These are phyloP conservation scores for Natrix natrix DNA, from an alignment of 2,797 vertebrate species.

Conservation along the genomic window DNA sequence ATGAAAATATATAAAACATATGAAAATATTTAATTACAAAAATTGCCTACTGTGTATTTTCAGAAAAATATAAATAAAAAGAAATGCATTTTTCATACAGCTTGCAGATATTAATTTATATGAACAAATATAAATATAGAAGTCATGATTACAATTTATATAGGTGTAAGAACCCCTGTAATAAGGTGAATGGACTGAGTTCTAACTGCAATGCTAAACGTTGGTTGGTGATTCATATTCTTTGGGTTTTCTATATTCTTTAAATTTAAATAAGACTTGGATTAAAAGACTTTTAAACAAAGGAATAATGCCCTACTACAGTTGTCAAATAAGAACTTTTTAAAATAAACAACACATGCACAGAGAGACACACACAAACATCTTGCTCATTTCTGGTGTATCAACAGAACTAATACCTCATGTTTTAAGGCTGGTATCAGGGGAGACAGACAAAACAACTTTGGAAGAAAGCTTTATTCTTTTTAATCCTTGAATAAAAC, in stretches of 20 bases:
- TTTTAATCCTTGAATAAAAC: neutral
- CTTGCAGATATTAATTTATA: neutral
- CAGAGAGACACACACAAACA: too few relatives aligned
- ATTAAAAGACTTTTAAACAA: neutral
- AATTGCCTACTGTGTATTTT: neutral
- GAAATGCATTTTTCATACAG: neutral
- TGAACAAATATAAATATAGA: neutral
- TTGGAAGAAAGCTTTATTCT: neutral
- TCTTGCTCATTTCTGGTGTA: neutral
- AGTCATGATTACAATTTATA: neutral
- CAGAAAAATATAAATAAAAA: neutral
- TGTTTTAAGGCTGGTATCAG: neutral
- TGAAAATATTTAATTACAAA: neutral
- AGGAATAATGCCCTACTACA: neutral
- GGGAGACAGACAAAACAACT: neutral
- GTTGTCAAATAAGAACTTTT: neutral
- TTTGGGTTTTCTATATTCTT: neutral
- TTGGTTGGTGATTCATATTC: neutral
- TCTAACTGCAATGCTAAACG: neutral
- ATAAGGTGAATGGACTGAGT: neutral
- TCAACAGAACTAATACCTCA: neutral
- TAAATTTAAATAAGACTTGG: neutral
- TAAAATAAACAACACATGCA: neutral
- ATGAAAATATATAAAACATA: neutral
- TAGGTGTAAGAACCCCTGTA: neutral